A percentile compares a stretch with the other conserved stretches of the same genome.
phyloP scores from a whole-genome alignment of 2,113 vertebrate species.

The Butorides virescens region DNA sequence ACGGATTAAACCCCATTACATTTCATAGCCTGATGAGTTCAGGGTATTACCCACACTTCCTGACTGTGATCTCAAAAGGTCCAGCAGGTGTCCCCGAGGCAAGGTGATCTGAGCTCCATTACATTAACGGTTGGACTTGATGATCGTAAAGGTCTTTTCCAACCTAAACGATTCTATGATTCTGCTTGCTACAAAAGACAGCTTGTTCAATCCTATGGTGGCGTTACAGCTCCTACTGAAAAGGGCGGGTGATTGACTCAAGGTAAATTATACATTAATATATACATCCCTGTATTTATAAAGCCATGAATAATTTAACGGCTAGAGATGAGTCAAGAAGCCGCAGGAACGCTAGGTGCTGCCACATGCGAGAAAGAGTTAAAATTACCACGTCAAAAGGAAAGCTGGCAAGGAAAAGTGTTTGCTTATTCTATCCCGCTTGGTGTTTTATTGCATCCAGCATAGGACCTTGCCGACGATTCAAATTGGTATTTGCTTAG shows the following conservation, averaged over 20 bases:
- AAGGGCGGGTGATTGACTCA: neutral
- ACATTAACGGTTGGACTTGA: neutral
- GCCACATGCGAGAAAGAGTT: neutral
- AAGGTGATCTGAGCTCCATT: neutral
- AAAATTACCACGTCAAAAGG: neutral
- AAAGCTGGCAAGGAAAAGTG: neutral
- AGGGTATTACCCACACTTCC: neutral
- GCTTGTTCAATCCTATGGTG: neutral
- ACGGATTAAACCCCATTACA: neutral
- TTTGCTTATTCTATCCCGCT: neutral
- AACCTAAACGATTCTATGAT: too few relatives aligned
- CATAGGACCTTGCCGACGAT: neutral
- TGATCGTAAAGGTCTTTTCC: too few relatives aligned
- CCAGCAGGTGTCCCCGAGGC: neutral
- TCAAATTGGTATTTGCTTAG: neutral
- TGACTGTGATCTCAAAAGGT: neutral
- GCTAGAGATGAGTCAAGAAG: neutral
- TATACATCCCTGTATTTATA: neutral
- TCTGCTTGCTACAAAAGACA: neutral
- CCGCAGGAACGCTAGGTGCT: neutral
- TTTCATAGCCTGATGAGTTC: neutral
- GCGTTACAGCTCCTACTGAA: neutral
- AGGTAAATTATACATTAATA: neutral
- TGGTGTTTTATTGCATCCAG: neutral
- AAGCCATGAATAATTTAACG: neutral